Base-by-base conservation (phyloP, 2,888 invertebrate species). In the Trilocha varians region DNA sequence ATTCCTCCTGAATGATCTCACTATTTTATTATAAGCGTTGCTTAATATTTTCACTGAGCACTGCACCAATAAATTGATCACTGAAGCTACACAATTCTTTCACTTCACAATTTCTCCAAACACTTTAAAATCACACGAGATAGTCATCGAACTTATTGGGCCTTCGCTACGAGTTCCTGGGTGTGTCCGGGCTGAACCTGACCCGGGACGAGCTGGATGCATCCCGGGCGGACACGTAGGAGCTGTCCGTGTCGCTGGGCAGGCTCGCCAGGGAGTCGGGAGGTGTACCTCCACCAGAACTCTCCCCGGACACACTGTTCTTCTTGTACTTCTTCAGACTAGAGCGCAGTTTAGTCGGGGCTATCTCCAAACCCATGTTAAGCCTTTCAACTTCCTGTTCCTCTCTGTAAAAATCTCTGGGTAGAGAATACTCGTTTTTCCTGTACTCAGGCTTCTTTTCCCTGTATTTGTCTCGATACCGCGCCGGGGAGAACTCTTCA, bases 191-290 rank as follows among this genome's bases (percentile, higher is more conserved):
- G 38, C 94, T 94, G 76, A 93, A 93, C 43, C 91, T 87, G 44
- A 92, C 94, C 11, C 94, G 85, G 33, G 91, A 90, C n/a, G 91
- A 91, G 45, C 90, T 87, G 11, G 90, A 88, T 1, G 88, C 90
- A 60, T 94, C 94, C 60, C 93, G 89, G 13, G 96, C 96, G 6
- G 96, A 96, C 53, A 94, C 91, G 71, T 95, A 96, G 35, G 94
- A 94, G 61, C 94, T 93, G 64, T 95, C 96, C 16, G 83, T 82
- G 57, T 96, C 96, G 60, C 94, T 94, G 0, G 94, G 92, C 45
- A 94, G 65, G 51, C 94, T 94, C 58, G 95, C 95, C 0, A 95
- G 94, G 0, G 95, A 93, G 70, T 93, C 93, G 0, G 94, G 93
- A 13, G 94, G 93, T 1, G 94, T 93, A 13, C 88, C 88, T 0